Base-by-base conservation (phyloP, 2,113 vertebrate species). In the Anser brachyrhynchus region DNA sequence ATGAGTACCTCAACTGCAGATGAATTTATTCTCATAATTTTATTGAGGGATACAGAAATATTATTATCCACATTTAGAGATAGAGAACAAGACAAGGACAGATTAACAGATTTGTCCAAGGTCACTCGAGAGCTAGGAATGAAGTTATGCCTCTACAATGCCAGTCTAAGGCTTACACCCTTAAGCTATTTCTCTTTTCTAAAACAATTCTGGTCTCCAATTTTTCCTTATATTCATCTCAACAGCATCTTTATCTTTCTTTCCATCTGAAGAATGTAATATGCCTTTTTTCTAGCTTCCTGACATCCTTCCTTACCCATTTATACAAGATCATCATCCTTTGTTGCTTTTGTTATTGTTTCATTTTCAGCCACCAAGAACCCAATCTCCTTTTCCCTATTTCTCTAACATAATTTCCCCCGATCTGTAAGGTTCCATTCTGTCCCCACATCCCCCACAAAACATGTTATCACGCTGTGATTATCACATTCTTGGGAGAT, bases 81-180 rank as follows among this genome's bases (percentile, higher is more conserved):
- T 13, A 93, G 84, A 78, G 46, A 92, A 65, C 31, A 89, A 92
- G 92, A 92, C 87, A 93, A 92, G 70, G 51, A 81, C 76, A 95
- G 80, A 89, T 65, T 82, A 95, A 93, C 17, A 10, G 61, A 87
- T 89, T 75, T 79, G 41, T 62, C 52, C 73, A 92, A 75, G 61
- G 43, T 93, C 54, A 57, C 69, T 87, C 49, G 87, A 87, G 44
- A 79, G 43, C 57, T 28, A 82, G 9, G 17, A 91, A 92, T 6
- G 13, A 81, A 69, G 57, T 57, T 81, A 17, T 15, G 51, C 43
- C 35, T 76, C 62, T 91, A 84, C 44, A 91, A 55, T 66, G n/a
- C 35, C 77, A 66, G 39, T 31, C 28, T 52, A 87, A 87, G 61
- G 39, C 23, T 54, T 80, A 64, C 2, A 8, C 7, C 28, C 31